These are phyloP conservation scores for Drosophila funebris DNA, from an alignment of 1,140 invertebrate species.

Conservation along the genomic window DNA sequence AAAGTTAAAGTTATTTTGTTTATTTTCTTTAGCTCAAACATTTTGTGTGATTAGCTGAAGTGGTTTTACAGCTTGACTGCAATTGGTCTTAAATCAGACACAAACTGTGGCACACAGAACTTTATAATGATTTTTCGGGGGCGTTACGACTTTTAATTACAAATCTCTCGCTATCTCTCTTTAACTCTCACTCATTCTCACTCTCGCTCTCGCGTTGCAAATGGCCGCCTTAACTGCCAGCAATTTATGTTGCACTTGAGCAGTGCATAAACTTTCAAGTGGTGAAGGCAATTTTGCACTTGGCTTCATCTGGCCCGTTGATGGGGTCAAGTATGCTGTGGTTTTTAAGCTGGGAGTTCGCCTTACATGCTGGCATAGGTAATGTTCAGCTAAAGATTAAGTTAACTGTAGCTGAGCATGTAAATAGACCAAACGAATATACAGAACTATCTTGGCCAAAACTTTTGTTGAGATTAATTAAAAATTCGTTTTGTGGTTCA, in stretches of 20 bases:
- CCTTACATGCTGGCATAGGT: constrained; percentile 23
- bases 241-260: constrained; percentile 77
- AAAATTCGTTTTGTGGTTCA: constrained; percentile 6
- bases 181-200: too few relatives aligned
- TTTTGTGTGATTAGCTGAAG: constrained; percentile 41
- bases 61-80: constrained; percentile 10
- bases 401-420: constrained; percentile 23
- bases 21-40: too few relatives aligned
- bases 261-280: constrained; percentile 72
- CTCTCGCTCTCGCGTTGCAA: neutral
- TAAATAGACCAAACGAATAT: constrained; percentile 34
- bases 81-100: constrained; percentile 36
- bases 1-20: constrained; percentile 24
- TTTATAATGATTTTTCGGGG: constrained; percentile 47
- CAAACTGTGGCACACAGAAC: constrained; percentile 25
- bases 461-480: constrained; percentile 28
- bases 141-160: constrained; percentile 48
- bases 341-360: neutral
- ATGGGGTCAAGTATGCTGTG: constrained; percentile 37
- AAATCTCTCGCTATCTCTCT: constrained; percentile 16
- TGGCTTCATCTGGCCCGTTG: constrained; percentile 63
- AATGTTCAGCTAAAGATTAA: constrained; percentile 18
- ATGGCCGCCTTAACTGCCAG: constrained; percentile 54
- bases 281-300: constrained; percentile 74
- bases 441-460: constrained; percentile 19